These are phyloP conservation scores for Dioctria rufipes DNA, from an alignment of 2,888 invertebrate genomes.

Conservation along the genomic window DNA sequence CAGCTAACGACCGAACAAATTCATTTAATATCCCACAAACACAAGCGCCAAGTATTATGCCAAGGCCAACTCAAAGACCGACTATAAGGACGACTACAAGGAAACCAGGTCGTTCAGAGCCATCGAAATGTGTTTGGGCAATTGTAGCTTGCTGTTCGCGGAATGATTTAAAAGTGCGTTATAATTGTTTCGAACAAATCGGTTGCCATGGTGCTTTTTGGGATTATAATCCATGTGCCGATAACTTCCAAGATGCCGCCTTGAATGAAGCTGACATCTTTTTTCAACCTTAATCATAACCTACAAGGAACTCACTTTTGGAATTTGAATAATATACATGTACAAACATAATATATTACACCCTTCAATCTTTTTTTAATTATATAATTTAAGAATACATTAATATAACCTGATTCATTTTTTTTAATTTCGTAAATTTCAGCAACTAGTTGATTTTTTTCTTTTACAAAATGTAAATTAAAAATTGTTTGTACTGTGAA, in stretches of 20 bases:
- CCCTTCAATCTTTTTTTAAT: no score
- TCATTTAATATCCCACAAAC: not conserved
- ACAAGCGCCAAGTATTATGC: constrained; percentile 8
- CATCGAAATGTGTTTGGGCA: constrained; percentile 82
- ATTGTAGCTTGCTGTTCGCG: constrained; percentile 81
- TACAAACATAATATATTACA: no score
- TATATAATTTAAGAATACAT: no score
- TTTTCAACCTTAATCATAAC: constrained; percentile 38
- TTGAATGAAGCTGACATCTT: constrained; percentile 70
- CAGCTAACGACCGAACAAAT: no score
- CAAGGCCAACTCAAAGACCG: not conserved
- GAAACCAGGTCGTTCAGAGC: constrained; percentile 61
- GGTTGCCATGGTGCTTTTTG: constrained; percentile 83
- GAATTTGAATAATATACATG: no score
- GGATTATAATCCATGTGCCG: constrained; percentile 81
- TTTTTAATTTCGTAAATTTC: no score
- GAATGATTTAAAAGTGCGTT: constrained; percentile 71
- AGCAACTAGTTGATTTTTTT: no score
- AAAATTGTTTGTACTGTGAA: no score
- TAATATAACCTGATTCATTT: no score
- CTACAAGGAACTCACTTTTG: no score
- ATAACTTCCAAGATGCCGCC: constrained; percentile 75
- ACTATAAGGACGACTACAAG: not conserved
- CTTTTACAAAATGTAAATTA: no score
- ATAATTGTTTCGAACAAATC: constrained; percentile 80